These are phyloP conservation scores for Micromys minutus DNA, from an alignment of 2,113 vertebrate genomes.

Conservation along the genomic window DNA sequence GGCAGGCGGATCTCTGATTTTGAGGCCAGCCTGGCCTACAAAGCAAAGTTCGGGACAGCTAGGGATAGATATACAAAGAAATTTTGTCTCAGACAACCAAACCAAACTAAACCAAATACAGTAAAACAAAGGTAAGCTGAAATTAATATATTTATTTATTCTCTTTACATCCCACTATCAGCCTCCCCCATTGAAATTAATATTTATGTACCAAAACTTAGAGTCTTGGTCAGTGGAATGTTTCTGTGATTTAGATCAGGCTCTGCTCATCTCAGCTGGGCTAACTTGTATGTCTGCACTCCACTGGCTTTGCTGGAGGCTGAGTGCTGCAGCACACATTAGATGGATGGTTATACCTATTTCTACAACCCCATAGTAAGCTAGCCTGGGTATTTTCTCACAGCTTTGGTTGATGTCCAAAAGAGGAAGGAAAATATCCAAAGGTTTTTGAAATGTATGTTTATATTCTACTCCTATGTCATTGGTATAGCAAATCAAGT, in stretches of 20 bases:
- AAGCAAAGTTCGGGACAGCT: not conserved
- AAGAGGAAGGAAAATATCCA: not conserved
- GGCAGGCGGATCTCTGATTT: not conserved
- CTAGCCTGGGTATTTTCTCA: not conserved
- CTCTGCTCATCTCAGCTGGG: constrained; percentile 10
- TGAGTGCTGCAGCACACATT: constrained; percentile 22
- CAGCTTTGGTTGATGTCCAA: not conserved
- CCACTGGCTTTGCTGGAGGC: not conserved
- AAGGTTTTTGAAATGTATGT: not conserved
- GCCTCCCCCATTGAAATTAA: not conserved
- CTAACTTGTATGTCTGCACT: not conserved
- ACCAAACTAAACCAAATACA: not conserved
- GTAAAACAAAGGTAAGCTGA: not conserved
- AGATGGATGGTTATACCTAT: constrained; percentile 1
- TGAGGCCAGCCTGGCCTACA: not conserved
- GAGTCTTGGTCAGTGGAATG: constrained; percentile 26
- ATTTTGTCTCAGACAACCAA: not conserved
- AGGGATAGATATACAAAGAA: not conserved
- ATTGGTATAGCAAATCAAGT: not conserved
- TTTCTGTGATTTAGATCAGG: not conserved
- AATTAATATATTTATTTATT: not conserved
- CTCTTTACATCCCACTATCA: no score
- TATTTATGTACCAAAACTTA: constrained; percentile 51
- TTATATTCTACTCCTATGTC: not conserved
- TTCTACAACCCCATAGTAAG: not conserved